phyloP scores from a whole-genome alignment of 2,113 vertebrate species.

The Sebastes schlegelii region DNA sequence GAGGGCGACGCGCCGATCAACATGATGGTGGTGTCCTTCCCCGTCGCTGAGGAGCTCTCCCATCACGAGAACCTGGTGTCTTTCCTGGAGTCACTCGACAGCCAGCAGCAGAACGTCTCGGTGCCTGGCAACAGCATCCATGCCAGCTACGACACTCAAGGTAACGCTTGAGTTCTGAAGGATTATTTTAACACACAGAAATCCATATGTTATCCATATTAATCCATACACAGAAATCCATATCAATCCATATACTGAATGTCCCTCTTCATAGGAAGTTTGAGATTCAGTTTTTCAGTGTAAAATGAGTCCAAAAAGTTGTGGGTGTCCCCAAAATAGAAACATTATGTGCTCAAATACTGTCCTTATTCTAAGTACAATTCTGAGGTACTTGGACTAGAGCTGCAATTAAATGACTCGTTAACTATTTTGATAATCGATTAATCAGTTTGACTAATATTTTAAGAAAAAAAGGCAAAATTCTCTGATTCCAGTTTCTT shows the following conservation, averaged over 20 bases:
- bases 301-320: background rate
- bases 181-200: background rate
- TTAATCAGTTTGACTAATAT: no score
- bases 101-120: conserved; percentile 92
- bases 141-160: conserved; percentile 91
- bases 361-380: background rate
- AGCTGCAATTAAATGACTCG: no score
- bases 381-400: background rate
- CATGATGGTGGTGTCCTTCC: conserved; percentile 99
- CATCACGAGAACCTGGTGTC: conserved; percentile 96
- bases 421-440: no score
- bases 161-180: conserved; percentile 68
- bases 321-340: background rate
- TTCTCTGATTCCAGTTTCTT: no score
- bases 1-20: conserved; percentile 93
- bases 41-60: conserved; percentile 94
- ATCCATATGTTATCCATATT: background rate
- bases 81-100: conserved; percentile 94
- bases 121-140: conserved; percentile 94
- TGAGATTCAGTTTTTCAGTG: background rate
- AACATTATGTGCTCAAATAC: background rate
- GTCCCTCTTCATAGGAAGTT: background rate
- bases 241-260: background rate
- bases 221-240: background rate
- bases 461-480: no score